Base-by-base conservation (phyloP, 2,888 invertebrate genomes). In the Meteorus cinctellus region DNA sequence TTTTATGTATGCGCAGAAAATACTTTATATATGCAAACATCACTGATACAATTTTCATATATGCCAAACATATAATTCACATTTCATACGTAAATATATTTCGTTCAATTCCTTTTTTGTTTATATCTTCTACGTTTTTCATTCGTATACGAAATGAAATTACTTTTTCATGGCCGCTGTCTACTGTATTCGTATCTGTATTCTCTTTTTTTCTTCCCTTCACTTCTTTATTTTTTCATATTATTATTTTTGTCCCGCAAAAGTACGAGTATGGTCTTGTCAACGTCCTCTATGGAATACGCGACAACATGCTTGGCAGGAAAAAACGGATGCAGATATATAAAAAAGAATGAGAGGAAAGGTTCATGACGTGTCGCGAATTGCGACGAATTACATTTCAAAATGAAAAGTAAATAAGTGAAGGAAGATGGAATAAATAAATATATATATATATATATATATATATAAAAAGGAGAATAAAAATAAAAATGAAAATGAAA, bases 121-220 rank as follows among this genome's bases (percentile, higher is more conserved):
- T 69, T 69, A 55, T 55, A n/a, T 66, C 27, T 66, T 41, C 12
- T 19, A 66, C 41, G 19, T 41, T 66, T 41, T 41, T 27, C 66
- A 41, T 66, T 19, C 48, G 34, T 27, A 45, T 45, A 48, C n/a
- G 63, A 62, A 62, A 72, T 62, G 72, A 72, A 72, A 72, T 72
- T 62, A 72, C 63, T 63, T 63, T 63, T 72, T 72, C 48, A 72
- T 34, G 62, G 63, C 31, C 72, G 48, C 62, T 41, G 72, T 72
- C 72, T 63, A 63, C 55, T 8, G 62, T 60, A 12, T 51, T 29
- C 31, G 19, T 51, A 62, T 60, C 4, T 16, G 19, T 55, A 2
- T n/a, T n/a, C 19, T 19, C 19, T 19, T 6, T 19, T 24, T 72
- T 70, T 59, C 16, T 27, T 48, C 14, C 4, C 4, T 48, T 48